Conservation (phyloP, 2,113 vertebrate genomes). For the Myotis brandtii region DNA sequence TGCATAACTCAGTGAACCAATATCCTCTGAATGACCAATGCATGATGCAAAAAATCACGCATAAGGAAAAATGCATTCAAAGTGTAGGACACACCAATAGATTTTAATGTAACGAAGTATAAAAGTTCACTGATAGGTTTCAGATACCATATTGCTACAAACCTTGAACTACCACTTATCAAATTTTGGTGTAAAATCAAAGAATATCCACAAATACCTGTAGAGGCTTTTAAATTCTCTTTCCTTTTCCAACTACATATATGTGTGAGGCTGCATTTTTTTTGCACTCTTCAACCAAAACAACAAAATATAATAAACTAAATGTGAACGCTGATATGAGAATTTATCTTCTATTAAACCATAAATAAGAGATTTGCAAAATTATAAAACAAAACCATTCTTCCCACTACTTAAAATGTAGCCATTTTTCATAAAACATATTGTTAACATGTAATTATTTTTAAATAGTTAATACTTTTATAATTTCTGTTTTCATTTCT, state of each 20-base stretch:
- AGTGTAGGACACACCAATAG: neutral
- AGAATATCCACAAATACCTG: neutral
- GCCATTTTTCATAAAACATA: too few relatives aligned
- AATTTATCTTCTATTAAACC: neutral
- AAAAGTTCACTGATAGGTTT: conserved; percentile 7
- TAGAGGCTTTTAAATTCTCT: conserved; percentile 4
- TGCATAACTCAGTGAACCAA: neutral
- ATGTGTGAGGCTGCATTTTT: neutral
- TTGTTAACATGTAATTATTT: conserved; percentile 36
- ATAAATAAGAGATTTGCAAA: conserved; percentile 41
- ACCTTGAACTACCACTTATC: neutral
- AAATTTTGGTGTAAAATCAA: neutral
- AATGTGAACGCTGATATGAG: neutral
- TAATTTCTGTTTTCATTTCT: conserved; percentile 58
- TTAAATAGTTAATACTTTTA: conserved; percentile 48
- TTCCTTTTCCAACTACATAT: neutral
- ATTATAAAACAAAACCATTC: conserved; percentile 7
- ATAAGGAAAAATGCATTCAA: neutral
- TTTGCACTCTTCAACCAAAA: conserved; percentile 33
- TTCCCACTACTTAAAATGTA: conserved; percentile 20
- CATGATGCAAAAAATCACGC: neutral
- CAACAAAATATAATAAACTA: neutral
- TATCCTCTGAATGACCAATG: conserved; percentile 8
- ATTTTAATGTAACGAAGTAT: conserved; percentile 9
- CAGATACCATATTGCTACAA: neutral